A percentile compares a stretch with the other conserved stretches of the same genome.
Conservation (phyloP, 2,797 vertebrate genomes). For the Micropoecilia bifurca region DNA sequence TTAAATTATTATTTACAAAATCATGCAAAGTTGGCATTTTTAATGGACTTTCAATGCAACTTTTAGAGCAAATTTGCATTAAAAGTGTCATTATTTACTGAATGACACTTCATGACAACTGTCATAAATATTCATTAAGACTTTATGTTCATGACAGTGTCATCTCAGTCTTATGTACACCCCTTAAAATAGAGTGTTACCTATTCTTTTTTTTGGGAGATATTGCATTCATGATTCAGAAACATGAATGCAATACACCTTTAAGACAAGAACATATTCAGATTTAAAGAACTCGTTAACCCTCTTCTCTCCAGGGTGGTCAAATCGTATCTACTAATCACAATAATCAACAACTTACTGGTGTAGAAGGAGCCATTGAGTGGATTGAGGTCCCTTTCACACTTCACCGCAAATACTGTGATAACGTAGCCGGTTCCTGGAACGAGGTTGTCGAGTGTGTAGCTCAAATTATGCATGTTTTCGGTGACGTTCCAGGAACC, state of each 20-base stretch:
- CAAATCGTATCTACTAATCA: background rate
- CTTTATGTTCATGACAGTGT: too few relatives aligned
- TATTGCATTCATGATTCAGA: background rate
- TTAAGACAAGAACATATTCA: background rate
- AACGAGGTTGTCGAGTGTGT: constrained; percentile 15
- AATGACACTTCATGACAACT: too few relatives aligned
- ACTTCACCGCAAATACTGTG: constrained; percentile 74
- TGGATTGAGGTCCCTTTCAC: constrained; percentile 63
- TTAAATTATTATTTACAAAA: too few relatives aligned
- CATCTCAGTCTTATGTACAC: too few relatives aligned
- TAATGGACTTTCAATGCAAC: too few relatives aligned
- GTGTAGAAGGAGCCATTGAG: constrained; percentile 68
- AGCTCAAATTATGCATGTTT: fast-evolving
- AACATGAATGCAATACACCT: background rate
- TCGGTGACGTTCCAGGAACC: fast-evolving
- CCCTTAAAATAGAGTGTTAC: too few relatives aligned
- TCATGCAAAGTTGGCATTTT: too few relatives aligned
- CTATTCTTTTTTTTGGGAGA: too few relatives aligned
- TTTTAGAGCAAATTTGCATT: too few relatives aligned
- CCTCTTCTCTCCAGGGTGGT: background rate
- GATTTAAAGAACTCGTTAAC: background rate
- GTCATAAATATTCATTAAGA: too few relatives aligned
- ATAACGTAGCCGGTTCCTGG: constrained; percentile 60
- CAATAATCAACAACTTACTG: constrained; percentile 59
- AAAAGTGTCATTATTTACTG: too few relatives aligned